These are phyloP conservation scores for Poeciliopsis presidionis DNA, from an alignment of 2,797 vertebrate species.

Conservation along the genomic window DNA sequence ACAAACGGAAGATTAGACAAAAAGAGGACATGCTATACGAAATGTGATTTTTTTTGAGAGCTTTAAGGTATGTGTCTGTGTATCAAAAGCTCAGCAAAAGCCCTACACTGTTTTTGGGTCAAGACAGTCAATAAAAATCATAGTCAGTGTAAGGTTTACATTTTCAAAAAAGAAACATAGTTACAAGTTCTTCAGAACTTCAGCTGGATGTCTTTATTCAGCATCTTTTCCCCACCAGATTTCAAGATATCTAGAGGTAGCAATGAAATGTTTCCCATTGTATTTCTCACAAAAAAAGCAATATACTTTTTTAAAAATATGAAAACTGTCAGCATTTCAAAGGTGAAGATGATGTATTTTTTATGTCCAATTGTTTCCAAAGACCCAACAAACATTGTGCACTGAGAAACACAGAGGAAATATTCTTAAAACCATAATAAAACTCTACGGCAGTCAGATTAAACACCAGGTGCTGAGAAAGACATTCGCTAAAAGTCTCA, in stretches of 20 bases:
- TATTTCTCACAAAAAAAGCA: not conserved
- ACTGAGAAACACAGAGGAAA: slow-evolving; percentile 4
- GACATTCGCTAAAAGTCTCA: not conserved
- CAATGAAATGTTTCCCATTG: not conserved
- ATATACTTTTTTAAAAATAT: not conserved
- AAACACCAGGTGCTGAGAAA: not conserved
- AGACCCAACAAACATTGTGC: not conserved
- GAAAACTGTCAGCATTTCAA: not conserved
- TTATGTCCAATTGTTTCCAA: not conserved
- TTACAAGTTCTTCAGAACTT: not conserved
- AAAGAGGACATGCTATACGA: not conserved
- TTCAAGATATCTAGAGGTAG: not conserved
- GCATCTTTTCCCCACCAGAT: not conserved
- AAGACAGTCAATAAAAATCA: not conserved
- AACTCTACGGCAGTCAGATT: slow-evolving; percentile 2
- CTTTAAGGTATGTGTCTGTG: not conserved
- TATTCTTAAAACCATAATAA: slow-evolving; percentile 10
- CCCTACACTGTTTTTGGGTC: not conserved
- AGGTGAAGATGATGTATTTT: not conserved
- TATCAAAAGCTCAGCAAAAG: not conserved
- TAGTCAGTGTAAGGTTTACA: not conserved
- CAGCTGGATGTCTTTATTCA: not conserved
- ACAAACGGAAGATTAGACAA: not conserved
- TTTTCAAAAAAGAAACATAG: not conserved
- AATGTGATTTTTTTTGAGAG: not conserved